A percentile compares a stretch with the other conserved stretches of the same genome.
Conservation (phyloP, 1,140 invertebrate genomes). For the Venturia canescens region DNA sequence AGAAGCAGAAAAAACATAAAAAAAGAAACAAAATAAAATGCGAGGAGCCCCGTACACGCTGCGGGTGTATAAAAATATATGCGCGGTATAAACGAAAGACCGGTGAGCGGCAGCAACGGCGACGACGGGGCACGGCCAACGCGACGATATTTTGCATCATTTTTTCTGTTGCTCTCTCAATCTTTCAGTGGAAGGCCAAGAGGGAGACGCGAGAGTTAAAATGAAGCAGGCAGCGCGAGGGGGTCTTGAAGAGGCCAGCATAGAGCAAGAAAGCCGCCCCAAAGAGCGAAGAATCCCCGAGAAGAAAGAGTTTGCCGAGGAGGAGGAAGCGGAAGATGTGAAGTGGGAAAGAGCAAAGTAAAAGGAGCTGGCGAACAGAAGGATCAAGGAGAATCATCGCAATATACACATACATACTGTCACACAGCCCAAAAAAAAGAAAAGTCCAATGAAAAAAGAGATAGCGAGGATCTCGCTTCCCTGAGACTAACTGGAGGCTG, state of each 20-base stretch:
- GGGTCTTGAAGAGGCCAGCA: constrained; percentile 1
- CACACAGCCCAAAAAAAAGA: constrained; percentile 45
- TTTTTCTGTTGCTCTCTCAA: constrained; percentile 50
- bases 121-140: constrained; percentile 8
- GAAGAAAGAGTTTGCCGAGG: not conserved
- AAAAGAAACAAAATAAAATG: not conserved
- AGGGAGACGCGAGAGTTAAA: constrained; percentile 1
- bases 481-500: constrained; percentile 48
- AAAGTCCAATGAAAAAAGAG: constrained; percentile 57
- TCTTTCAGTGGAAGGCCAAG: constrained; percentile 6
- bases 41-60: not conserved
- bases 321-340: constrained; percentile 52
- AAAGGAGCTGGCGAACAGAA: constrained; percentile 23
- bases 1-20: not conserved
- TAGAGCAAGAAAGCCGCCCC: not conserved
- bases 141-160: constrained; percentile 20
- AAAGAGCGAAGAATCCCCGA: not conserved
- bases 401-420: not conserved
- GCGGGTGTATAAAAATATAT: not conserved
- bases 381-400: constrained; percentile 1
- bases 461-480: constrained; percentile 48
- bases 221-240: not conserved
- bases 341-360: not conserved
- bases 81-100: not conserved
- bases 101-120: not conserved